Percentiles rank a stretch among this genome's conserved stretches.
These are phyloP conservation scores for Drosophila repletoides DNA, from an alignment of 1,140 invertebrate species.

Conservation along the genomic window DNA sequence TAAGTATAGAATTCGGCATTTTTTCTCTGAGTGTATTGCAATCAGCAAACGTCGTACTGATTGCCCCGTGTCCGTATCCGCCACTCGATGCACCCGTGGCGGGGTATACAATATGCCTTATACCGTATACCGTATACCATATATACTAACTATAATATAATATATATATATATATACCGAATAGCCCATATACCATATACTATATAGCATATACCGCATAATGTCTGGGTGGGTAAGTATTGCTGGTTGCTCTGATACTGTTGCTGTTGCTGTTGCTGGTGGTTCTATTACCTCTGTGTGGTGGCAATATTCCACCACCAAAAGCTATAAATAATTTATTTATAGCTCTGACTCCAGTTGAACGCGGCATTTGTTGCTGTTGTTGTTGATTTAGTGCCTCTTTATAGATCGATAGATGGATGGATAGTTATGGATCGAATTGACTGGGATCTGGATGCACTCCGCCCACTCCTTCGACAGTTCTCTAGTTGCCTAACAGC, in stretches of 20 bases:
- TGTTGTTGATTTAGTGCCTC: constrained; percentile 79
- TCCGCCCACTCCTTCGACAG: background rate
- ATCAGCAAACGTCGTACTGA: constrained; percentile 12
- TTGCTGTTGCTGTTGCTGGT: constrained; percentile 17
- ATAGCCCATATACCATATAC: too few species aligned
- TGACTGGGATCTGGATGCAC: constrained; percentile 44
- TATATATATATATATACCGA: too few species aligned
- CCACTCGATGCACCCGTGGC: constrained; percentile 9
- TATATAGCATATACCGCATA: too few species aligned
- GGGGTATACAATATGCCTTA: too few species aligned
- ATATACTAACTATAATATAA: too few species aligned
- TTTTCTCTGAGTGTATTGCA: too few species aligned
- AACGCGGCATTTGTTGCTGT: constrained; percentile 31
- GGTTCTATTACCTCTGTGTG: constrained; percentile 58
- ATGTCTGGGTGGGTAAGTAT: too few species aligned
- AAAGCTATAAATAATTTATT: constrained; percentile 81
- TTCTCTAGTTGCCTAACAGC: background rate
- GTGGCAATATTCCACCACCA: constrained; percentile 76
- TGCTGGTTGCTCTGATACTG: too few species aligned
- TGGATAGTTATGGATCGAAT: too few species aligned
- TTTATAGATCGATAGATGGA: constrained; percentile 61
- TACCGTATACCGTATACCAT: too few species aligned
- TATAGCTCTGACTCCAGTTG: constrained; percentile 60
- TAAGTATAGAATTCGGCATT: too few species aligned
- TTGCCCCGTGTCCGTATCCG: constrained; percentile 16